These are phyloP conservation scores for Mobula birostris DNA, from an alignment of 2,113 vertebrate species.

Conservation along the genomic window DNA sequence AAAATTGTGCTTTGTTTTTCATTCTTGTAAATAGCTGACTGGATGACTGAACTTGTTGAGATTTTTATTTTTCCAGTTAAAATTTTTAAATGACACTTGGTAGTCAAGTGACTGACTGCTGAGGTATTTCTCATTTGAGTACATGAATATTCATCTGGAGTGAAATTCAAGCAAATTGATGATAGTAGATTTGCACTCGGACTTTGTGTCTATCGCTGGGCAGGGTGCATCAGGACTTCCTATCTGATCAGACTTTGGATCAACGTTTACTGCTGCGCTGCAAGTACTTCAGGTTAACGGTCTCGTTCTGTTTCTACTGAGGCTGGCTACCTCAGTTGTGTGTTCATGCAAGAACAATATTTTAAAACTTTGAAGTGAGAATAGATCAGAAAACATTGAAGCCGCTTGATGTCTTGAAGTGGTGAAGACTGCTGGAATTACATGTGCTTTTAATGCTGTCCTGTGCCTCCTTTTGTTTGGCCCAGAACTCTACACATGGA, in stretches of 20 bases:
- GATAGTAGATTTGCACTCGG: too few relatives aligned
- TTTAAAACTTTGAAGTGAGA: too few relatives aligned
- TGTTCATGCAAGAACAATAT: too few relatives aligned
- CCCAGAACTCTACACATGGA: background rate
- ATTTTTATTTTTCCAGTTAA: background rate
- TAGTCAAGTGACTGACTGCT: background rate
- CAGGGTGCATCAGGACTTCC: too few relatives aligned
- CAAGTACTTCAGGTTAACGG: background rate
- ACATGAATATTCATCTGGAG: background rate
- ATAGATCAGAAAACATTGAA: too few relatives aligned
- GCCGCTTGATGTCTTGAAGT: background rate
- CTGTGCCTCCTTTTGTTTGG: background rate
- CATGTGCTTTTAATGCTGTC: too few relatives aligned
- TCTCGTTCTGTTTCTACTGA: too few relatives aligned
- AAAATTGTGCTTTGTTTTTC: too few relatives aligned
- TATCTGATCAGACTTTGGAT: background rate
- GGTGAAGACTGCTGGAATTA: background rate
- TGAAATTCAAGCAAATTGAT: too few relatives aligned
- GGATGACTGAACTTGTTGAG: background rate
- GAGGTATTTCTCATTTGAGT: background rate
- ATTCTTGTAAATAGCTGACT: too few relatives aligned
- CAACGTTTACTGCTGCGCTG: background rate
- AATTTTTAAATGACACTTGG: background rate
- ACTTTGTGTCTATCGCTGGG: too few relatives aligned
- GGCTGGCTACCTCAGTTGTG: too few relatives aligned